These are phyloP conservation scores for Asobara japonica DNA, from an alignment of 1,140 invertebrate genomes.

Conservation along the genomic window DNA sequence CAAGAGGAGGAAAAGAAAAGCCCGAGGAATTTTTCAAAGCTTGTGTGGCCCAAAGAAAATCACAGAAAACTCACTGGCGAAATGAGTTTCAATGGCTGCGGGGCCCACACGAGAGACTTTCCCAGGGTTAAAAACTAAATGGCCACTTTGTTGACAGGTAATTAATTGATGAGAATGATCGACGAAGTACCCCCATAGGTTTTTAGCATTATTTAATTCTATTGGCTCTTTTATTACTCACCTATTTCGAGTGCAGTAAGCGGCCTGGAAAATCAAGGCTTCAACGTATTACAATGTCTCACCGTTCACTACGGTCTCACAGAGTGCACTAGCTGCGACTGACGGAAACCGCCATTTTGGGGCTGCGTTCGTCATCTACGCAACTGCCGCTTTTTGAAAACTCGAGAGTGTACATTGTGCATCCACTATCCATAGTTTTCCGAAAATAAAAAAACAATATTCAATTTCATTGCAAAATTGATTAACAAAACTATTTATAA, in stretches of 20 bases:
- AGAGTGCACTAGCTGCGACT: slow-evolving; percentile 61
- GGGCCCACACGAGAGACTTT: slow-evolving; percentile 46
- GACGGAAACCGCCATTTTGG: slow-evolving; percentile 61
- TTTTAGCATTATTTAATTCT: slow-evolving; percentile 17
- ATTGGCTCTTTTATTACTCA: slow-evolving; percentile 47
- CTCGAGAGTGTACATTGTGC: too few relatives aligned
- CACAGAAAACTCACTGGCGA: not conserved
- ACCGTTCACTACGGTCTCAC: slow-evolving; percentile 63
- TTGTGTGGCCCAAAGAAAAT: not conserved
- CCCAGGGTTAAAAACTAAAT: slow-evolving; percentile 28
- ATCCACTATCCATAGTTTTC: too few relatives aligned
- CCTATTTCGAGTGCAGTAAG: slow-evolving; percentile 60
- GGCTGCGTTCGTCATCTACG: slow-evolving; percentile 28
- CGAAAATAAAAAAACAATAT: too few relatives aligned
- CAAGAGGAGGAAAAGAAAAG: not conserved
- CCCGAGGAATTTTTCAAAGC: not conserved
- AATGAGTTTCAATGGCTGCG: slow-evolving; percentile 47
- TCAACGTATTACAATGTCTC: slow-evolving; percentile 60
- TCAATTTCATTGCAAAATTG: too few relatives aligned
- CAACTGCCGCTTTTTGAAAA: slow-evolving; percentile 57
- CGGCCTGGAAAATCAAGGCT: slow-evolving; percentile 61
- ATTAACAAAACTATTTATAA: too few relatives aligned
- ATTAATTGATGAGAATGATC: slow-evolving; percentile 26
- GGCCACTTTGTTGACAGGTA: slow-evolving; percentile 10
- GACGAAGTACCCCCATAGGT: too few relatives aligned